Conservation (phyloP, 2,888 invertebrate species). For the Epiblema foenella region DNA sequence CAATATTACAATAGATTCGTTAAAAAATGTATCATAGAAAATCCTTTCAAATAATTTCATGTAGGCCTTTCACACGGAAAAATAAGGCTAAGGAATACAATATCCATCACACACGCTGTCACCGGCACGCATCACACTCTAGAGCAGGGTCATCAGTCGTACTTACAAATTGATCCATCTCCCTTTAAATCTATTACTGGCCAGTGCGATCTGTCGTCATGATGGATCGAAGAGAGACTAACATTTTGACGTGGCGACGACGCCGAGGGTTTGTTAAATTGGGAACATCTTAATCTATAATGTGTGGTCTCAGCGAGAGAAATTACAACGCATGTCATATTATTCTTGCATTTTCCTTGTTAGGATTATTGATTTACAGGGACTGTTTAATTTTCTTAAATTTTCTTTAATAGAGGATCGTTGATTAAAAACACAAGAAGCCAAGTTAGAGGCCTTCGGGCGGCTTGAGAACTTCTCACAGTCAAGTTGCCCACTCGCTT, state of each 20-base stretch:
- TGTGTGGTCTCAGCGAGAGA: too few species aligned
- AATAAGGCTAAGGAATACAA: slow-evolving; percentile 20
- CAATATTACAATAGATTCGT: not conserved
- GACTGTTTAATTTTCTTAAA: too few species aligned
- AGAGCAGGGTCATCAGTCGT: slow-evolving; percentile 41
- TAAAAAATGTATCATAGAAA: not conserved
- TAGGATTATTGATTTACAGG: too few species aligned
- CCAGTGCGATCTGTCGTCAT: slow-evolving; percentile 53
- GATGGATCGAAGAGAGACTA: slow-evolving; percentile 53
- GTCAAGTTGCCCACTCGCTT: too few species aligned
- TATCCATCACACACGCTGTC: slow-evolving; percentile 42
- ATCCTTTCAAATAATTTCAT: not conserved
- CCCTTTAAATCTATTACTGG: slow-evolving; percentile 57
- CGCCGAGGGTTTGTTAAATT: slow-evolving; percentile 21
- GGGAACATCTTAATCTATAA: slow-evolving; percentile 15
- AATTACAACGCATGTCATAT: too few species aligned
- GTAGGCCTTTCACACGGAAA: not conserved
- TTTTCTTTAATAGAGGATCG: too few species aligned
- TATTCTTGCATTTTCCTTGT: too few species aligned
- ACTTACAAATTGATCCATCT: slow-evolving; percentile 56
- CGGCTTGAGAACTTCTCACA: too few species aligned
- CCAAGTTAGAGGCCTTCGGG: too few species aligned
- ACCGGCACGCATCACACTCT: slow-evolving; percentile 26
- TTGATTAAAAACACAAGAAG: too few species aligned
- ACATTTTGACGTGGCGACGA: slow-evolving; percentile 15